These are phyloP conservation scores for Limnothrissa miodon DNA, from an alignment of 2,113 vertebrate genomes.

Conservation along the genomic window DNA sequence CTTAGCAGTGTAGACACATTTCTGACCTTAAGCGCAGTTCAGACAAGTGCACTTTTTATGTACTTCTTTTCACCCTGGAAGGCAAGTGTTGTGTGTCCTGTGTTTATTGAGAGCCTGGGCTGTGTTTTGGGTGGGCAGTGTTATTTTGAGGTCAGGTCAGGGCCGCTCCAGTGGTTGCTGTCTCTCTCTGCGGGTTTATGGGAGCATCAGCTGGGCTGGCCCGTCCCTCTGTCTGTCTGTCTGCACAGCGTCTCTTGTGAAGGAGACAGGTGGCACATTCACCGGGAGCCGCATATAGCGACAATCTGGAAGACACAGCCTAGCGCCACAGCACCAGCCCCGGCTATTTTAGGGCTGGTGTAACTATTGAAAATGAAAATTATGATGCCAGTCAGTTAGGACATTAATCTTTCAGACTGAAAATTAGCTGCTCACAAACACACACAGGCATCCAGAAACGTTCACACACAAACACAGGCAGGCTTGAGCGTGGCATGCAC, in stretches of 20 bases:
- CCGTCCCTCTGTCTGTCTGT: not conserved
- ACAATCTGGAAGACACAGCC: not conserved
- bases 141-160: not conserved
- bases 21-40: too few relatives aligned
- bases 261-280: slow-evolving; percentile 1
- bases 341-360: not conserved
- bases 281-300: not conserved
- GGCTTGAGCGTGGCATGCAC: too few relatives aligned
- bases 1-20: too few relatives aligned
- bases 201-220: slow-evolving; percentile 12
- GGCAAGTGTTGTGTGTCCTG: not conserved
- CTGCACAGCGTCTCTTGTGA: not conserved
- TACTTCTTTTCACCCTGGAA: not conserved
- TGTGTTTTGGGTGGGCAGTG: not conserved
- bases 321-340: not conserved
- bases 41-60: too few relatives aligned
- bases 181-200: not conserved
- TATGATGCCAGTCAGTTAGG: slow-evolving; percentile 1
- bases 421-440: not conserved
- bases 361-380: not conserved
- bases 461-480: not conserved
- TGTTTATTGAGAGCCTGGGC: too few relatives aligned
- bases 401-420: not conserved
- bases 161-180: not conserved
- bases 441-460: not conserved